These are phyloP conservation scores for Hydractinia symbiolongicarpus DNA, from an alignment of 30 jellyfish, hydroid and myxozoan species.

Conservation along the genomic window DNA sequence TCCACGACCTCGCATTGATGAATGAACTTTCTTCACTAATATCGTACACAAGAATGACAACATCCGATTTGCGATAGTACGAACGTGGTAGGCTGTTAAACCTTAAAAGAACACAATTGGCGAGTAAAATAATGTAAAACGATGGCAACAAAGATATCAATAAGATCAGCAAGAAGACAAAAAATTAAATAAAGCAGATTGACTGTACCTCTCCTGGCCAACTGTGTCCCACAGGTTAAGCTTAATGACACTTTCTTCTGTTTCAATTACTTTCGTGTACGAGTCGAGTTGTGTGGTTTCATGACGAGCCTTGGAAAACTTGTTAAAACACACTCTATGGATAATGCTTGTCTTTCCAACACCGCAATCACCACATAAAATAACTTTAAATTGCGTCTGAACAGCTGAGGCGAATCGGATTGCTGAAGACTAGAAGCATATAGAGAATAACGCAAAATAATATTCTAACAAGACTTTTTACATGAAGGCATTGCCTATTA, in stretches of 20 bases:
- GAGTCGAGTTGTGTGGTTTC: slow-evolving; percentile 9
- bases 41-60: slow-evolving; percentile 74
- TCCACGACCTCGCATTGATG: slow-evolving; percentile 61
- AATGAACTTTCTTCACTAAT: slow-evolving; percentile 56
- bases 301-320: neutral
- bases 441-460: neutral
- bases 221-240: slow-evolving; percentile 26
- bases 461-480: too few species aligned
- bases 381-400: slow-evolving; percentile 10
- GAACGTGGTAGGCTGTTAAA: slow-evolving; percentile 90
- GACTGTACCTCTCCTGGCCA: slow-evolving; percentile 26
- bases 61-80: slow-evolving; percentile 80
- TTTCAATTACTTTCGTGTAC: neutral
- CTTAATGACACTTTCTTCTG: neutral
- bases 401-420: slow-evolving; percentile 14
- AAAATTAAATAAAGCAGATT: too few species aligned
- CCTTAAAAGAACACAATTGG: neutral
- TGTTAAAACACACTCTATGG: slow-evolving; percentile 3
- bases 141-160: too few species aligned
- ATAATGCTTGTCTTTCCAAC: slow-evolving; percentile 30
- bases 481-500: too few species aligned
- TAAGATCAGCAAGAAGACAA: too few species aligned
- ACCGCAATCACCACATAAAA: slow-evolving; percentile 18
- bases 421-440: neutral
- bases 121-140: too few species aligned